Evolutionary conservation across 2,113 vertebrate genomes (phyloP), one percentile per base, ranked within the genome.

Genomic region (Melanostigma gelatinosum): DNA sequence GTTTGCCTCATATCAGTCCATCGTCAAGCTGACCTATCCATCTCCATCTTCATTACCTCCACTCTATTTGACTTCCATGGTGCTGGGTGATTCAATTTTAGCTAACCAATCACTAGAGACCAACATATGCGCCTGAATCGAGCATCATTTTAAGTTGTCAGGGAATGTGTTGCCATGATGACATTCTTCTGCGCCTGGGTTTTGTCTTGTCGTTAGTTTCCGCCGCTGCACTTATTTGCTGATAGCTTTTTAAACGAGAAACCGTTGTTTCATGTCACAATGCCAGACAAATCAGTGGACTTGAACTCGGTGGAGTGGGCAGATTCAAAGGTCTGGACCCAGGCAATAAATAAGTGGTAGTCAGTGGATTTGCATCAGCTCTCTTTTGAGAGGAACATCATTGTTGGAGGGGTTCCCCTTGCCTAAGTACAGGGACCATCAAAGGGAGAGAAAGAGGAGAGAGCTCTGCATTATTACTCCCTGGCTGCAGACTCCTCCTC

Each of bases 381-480:
- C 13, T 32, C n/a, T 58, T 42, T 15, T 50, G 32, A 72, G 80
- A 57, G 0, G 9, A 32, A 15, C 27, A 1, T 55, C 32, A 1
- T 22, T 48, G 4, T 63, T 65, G 42, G 54, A 42, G 50, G 84
- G 78, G 68, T 61, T 84, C 63, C 75, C 81, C 46, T 63, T 24
- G 36, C 55, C 20, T 48, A 61, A 66, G 58, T 16, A 24, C 69
- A 69, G 42, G 32, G 38, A 13, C 36, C 22, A 66, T 60, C 54
- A 44, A 18, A 82, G 66, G 70, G 42, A 57, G 67, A 15, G 11
- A 57, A 6, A 22, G 52, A 61, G 63, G 22, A 46, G 36, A 73
- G 61, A 57, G 63, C 50, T 74, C 62, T 79, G 72, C n/a, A 54
- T 83, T 68, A 79, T 74, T 70, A 52, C 60, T 86, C 50, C n/a